A percentile compares a stretch with the other conserved stretches of the same genome.
Conservation (phyloP, 2,113 vertebrate species). For the Motacilla tschutschensis region DNA sequence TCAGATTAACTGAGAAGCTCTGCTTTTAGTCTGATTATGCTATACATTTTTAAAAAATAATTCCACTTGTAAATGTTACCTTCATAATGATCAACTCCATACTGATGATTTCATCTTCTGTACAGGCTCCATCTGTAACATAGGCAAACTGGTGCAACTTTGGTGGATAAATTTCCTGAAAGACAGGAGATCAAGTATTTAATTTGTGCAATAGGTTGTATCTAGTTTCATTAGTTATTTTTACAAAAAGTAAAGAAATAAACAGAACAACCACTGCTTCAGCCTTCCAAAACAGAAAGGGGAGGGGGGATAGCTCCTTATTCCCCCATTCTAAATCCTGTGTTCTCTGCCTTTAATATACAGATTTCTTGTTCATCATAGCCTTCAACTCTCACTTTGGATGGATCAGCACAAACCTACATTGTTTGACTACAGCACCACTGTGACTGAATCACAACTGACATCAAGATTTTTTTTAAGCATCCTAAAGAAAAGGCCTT, state of each 20-base stretch:
- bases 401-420: background rate
- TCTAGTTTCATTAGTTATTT: background rate
- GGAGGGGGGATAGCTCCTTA: background rate
- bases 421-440: background rate
- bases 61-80: conserved; percentile 67
- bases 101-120: conserved; percentile 90
- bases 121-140: conserved; percentile 94
- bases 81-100: conserved; percentile 97
- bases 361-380: background rate
- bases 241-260: no score
- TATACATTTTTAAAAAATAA: background rate
- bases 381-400: background rate
- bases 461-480: background rate
- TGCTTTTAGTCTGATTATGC: background rate
- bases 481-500: background rate
- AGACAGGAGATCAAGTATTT: background rate
- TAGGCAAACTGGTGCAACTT: conserved; percentile 96
- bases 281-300: background rate
- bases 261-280: background rate
- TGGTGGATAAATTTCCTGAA: conserved; percentile 95
- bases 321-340: background rate
- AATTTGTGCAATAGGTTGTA: background rate
- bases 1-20: background rate
- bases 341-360: background rate
- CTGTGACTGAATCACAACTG: background rate